Evolutionary conservation across 2,113 vertebrate genomes (phyloP).

Genomic region (Eurystomus gularis): DNA sequence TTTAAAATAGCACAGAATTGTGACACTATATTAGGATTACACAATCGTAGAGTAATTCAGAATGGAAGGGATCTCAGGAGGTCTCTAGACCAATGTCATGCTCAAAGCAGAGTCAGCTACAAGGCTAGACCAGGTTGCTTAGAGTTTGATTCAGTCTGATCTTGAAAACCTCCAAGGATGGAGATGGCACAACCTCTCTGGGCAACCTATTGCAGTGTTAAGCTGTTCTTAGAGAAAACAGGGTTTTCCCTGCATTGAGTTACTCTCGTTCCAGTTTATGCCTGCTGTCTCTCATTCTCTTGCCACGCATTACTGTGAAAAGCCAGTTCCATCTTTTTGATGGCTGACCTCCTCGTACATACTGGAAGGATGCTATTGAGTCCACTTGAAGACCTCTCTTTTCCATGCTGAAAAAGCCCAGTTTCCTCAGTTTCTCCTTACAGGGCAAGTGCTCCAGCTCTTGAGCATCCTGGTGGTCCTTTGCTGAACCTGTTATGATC

Average conservation of each 20-base stretch:
- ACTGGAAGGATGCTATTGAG: neutral
- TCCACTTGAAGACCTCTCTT: neutral
- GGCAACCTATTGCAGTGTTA: neutral
- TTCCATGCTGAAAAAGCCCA: neutral
- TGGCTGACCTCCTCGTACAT: neutral
- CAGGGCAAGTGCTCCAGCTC: too few relatives aligned
- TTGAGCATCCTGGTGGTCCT: neutral
- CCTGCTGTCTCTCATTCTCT: neutral
- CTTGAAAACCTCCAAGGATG: neutral
- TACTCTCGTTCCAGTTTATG: neutral
- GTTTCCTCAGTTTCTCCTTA: neutral
- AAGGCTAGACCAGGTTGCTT: neutral
- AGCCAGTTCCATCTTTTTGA: neutral
- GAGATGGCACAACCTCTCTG: neutral
- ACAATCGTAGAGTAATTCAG: neutral
- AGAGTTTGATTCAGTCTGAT: neutral
- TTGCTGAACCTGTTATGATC: neutral
- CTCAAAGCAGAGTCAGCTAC: neutral
- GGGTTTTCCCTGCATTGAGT: neutral
- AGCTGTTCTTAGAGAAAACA: neutral
- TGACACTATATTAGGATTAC: neutral
- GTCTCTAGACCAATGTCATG: neutral
- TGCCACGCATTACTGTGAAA: neutral
- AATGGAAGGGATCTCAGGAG: neutral
- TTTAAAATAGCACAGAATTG: slow-evolving; percentile 12